Conservation (phyloP, 2,797 vertebrate genomes). For the Tapera naevia region DNA sequence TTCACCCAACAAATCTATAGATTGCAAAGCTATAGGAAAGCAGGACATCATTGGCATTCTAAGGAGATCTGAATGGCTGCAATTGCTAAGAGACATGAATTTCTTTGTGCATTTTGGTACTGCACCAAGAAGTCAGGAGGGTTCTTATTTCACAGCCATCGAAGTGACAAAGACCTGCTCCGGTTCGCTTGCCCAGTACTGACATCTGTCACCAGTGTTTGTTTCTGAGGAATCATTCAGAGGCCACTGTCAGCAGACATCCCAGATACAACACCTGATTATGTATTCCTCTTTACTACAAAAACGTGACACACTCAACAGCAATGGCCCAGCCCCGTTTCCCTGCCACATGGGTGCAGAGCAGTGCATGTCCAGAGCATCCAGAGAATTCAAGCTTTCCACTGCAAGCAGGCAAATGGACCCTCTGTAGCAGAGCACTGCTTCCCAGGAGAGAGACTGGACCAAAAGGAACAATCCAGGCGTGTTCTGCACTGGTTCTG, state of each 20-base stretch:
- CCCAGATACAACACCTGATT: too few relatives aligned
- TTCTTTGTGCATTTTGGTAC: background rate
- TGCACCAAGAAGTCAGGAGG: background rate
- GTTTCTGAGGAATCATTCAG: too few relatives aligned
- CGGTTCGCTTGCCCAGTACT: background rate
- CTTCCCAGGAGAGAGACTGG: background rate
- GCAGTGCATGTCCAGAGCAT: background rate
- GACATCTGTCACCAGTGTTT: too few relatives aligned
- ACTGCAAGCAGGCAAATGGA: background rate
- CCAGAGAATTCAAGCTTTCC: background rate
- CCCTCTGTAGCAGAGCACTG: background rate
- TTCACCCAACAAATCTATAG: background rate
- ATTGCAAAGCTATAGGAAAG: background rate
- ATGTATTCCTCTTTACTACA: background rate
- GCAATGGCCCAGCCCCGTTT: background rate
- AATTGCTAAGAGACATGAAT: background rate
- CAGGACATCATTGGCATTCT: background rate
- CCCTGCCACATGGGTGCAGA: background rate
- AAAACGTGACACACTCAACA: background rate
- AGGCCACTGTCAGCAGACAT: background rate
- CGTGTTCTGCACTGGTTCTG: fast-evolving
- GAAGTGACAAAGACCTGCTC: background rate
- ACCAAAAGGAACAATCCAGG: background rate
- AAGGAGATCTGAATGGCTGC: background rate
- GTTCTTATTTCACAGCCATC: background rate